Conservation (phyloP, 2,113 vertebrate species). For the Crypturellus undulatus region DNA sequence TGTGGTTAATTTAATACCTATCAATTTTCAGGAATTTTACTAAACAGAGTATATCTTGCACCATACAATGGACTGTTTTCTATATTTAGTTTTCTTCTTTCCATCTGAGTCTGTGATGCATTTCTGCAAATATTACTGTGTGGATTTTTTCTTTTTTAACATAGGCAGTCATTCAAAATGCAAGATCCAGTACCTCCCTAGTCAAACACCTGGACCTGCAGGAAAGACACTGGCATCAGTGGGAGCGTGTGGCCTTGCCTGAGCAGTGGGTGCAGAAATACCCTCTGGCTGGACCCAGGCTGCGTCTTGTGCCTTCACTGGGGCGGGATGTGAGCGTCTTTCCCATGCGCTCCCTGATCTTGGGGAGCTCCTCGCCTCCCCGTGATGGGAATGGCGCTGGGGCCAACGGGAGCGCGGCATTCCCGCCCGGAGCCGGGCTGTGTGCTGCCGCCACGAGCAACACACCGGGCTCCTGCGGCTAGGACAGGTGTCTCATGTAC, state of each 20-base stretch:
- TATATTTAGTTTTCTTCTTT: slow-evolving; percentile 13
- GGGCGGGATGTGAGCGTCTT: fast-evolving
- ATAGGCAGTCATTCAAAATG: not conserved
- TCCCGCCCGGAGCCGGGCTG: not conserved
- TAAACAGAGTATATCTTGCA: slow-evolving; percentile 8
- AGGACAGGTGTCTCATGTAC: not conserved
- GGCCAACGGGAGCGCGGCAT: not conserved
- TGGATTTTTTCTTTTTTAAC: not conserved
- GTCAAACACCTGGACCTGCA: fast-evolving
- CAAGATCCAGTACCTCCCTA: not conserved
- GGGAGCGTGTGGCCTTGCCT: fast-evolving
- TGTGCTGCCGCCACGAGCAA: fast-evolving
- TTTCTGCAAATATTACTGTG: not conserved
- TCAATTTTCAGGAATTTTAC: slow-evolving; percentile 50
- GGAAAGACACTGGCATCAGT: not conserved
- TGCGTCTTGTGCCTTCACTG: not conserved
- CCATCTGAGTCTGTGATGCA: not conserved
- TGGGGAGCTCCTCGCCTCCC: not conserved
- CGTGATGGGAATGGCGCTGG: not conserved
- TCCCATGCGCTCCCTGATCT: not conserved
- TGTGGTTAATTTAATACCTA: slow-evolving; percentile 69
- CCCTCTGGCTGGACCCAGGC: not conserved
- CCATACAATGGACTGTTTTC: not conserved
- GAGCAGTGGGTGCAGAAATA: not conserved
- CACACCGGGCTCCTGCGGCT: not conserved